Evolutionary conservation across 2,797 vertebrate genomes (phyloP), one percentile per base, ranked within the genome.

Genomic region (Ispidina lecontei): DNA sequence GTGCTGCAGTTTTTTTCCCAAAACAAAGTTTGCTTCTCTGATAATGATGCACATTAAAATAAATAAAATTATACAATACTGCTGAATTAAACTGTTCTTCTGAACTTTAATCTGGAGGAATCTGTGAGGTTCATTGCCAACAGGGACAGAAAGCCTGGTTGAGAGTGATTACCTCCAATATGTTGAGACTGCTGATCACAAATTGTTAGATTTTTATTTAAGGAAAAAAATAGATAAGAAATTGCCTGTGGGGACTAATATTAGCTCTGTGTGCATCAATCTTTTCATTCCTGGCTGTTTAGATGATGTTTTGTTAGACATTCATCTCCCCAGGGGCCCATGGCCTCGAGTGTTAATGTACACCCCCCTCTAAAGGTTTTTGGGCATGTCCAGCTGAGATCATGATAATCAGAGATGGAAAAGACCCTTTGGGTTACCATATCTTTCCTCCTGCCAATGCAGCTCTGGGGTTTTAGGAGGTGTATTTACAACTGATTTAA

Each of bases 311-410:
- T 71, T 74, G 46, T 82, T 77, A 52, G 0, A 0, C 12, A 79
- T 68, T 73, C 73, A 22, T 54, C 37, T 90, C 89, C 74, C 76
- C 21, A 43, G 39, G 26, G 90, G 49, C 69, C 55, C 26, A 8
- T 51, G 60, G 87, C 81, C 84, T 93, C 35, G 91, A 85, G 73
- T 90, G 59, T 89, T 94, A 85, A 68, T 46, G 47, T 21, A 52
- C 73, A 82, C 64, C 76, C 63, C 7, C 55, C 56, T 90, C 58
- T 33, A 22, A 51, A 68, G 73, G 15, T 2, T 89, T 81, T 51
- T 86, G 63, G 43, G n/a, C 12, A 23, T 71, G 68, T 79, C 64
- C 80, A 60, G 55, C 26, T 81, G 74, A 91, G 70, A 62, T 86
- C 76, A 73, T 41, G 37, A 72, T 58, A 82, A 56, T 41, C 71